These are phyloP conservation scores for Latrodectus geometricus DNA, from an alignment of 1,140 invertebrate genomes.

Conservation along the genomic window DNA sequence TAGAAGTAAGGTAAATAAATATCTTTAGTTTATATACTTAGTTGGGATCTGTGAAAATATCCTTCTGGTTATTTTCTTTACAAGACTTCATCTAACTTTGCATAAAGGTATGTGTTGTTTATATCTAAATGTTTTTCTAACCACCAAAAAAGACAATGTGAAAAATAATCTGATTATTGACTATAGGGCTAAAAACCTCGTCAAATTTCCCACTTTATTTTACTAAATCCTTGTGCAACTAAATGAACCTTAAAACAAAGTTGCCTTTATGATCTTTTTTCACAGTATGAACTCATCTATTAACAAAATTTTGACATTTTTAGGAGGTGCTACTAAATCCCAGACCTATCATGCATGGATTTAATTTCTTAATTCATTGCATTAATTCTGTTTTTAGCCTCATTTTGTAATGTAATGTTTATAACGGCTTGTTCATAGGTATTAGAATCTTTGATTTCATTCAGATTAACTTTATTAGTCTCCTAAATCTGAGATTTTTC, in stretches of 20 bases:
- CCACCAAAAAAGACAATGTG: not conserved
- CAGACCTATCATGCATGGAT: too few relatives aligned
- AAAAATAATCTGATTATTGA: not conserved
- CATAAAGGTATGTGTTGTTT: not conserved
- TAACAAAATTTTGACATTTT: not conserved
- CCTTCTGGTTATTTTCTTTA: not conserved
- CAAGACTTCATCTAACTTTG: not conserved
- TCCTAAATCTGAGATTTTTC: too few relatives aligned
- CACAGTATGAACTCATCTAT: not conserved
- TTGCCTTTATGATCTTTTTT: not conserved
- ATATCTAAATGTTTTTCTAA: not conserved
- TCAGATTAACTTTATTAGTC: too few relatives aligned
- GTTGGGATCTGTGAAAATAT: not conserved
- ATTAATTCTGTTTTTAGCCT: too few relatives aligned
- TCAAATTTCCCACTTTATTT: not conserved
- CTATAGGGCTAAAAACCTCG: not conserved
- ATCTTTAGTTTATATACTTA: conserved; percentile 2
- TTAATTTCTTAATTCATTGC: too few relatives aligned
- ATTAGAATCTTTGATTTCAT: too few relatives aligned
- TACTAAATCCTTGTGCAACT: too few relatives aligned
- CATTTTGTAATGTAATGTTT: too few relatives aligned
- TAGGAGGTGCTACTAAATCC: too few relatives aligned
- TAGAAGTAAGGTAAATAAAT: not conserved
- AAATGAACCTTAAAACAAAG: not conserved
- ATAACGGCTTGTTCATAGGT: too few relatives aligned